A percentile compares a stretch with the other conserved stretches of the same genome.
These are phyloP conservation scores for Dipodomys spectabilis DNA, from an alignment of 2,113 vertebrate species.

Conservation along the genomic window DNA sequence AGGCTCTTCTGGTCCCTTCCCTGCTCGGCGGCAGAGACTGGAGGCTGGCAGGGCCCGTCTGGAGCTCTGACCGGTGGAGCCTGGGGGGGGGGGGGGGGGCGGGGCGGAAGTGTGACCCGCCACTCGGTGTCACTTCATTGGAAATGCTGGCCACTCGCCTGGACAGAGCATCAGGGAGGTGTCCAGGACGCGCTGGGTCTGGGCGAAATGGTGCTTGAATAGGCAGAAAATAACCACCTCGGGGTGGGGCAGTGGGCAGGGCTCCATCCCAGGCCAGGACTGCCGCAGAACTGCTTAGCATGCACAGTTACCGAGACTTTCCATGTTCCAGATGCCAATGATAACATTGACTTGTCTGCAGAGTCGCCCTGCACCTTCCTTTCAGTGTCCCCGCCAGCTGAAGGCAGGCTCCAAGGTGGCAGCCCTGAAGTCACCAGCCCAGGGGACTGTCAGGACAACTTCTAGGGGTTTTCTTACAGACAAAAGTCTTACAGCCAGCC, in stretches of 20 bases:
- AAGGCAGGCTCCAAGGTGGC: rapidly evolving
- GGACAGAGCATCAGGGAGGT: rapidly evolving
- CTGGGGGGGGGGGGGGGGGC: too few relatives aligned
- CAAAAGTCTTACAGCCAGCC: neutral
- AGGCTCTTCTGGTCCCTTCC: too few relatives aligned
- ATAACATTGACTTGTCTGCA: rapidly evolving
- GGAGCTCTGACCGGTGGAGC: too few relatives aligned
- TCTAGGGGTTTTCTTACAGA: neutral
- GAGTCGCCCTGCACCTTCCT: rapidly evolving
- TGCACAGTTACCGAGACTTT: rapidly evolving
- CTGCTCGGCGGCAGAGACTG: too few relatives aligned
- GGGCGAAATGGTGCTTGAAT: too few relatives aligned
- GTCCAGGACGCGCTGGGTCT: too few relatives aligned
- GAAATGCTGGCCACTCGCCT: rapidly evolving
- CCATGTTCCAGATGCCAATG: too few relatives aligned
- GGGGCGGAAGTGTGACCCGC: neutral
- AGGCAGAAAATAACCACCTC: neutral
- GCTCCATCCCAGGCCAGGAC: too few relatives aligned
- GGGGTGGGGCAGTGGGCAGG: neutral
- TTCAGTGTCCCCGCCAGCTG: neutral
- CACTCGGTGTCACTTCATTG: rapidly evolving
- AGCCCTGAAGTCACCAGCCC: rapidly evolving
- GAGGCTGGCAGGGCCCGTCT: too few relatives aligned
- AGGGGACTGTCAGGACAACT: neutral
- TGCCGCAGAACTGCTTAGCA: rapidly evolving